A percentile compares a stretch with the other conserved stretches of the same genome.
These are phyloP conservation scores for Entelurus aequoreus DNA, from an alignment of 2,113 vertebrate species.

Conservation along the genomic window DNA sequence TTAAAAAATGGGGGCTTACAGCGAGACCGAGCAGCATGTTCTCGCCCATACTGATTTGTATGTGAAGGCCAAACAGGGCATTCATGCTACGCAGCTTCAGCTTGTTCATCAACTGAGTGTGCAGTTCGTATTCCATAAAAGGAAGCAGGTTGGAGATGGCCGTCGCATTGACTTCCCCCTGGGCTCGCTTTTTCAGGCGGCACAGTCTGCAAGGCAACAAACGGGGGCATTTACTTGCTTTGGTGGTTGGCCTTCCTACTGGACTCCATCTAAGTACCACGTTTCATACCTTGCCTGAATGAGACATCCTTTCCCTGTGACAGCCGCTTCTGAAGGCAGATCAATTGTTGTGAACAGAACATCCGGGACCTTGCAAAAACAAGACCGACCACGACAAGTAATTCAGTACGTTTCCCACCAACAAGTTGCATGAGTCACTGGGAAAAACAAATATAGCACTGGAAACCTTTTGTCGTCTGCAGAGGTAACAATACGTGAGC, in stretches of 20 bases:
- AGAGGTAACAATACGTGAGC: conserved; percentile 89
- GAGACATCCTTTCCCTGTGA: conserved; percentile 88
- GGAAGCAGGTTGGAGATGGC: conserved; percentile 92
- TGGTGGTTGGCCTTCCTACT: neutral
- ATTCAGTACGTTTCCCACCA: neutral
- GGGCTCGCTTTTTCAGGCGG: conserved; percentile 94
- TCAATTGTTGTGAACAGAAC: conserved; percentile 93
- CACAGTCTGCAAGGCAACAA: conserved; percentile 77
- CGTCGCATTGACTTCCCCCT: conserved; percentile 93
- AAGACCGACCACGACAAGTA: neutral
- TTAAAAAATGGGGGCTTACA: conserved; percentile 71
- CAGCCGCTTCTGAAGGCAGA: conserved; percentile 78
- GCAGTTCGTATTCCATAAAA: conserved; percentile 98
- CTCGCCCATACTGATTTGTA: conserved; percentile 95
- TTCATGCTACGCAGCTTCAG: conserved; percentile 96
- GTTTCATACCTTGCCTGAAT: conserved; percentile 87
- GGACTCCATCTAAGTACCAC: neutral
- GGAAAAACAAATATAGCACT: neutral
- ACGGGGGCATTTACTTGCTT: conserved; percentile 1
- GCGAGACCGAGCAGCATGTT: conserved; percentile 95
- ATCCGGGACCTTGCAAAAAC: conserved; percentile 80
- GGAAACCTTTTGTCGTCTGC: conserved; percentile 88
- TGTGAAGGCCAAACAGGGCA: conserved; percentile 88
- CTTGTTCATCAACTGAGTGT: conserved; percentile 98
- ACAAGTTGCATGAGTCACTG: neutral